Evolutionary conservation across 2,113 vertebrate genomes (phyloP).

Genomic region (Patagioenas fasciata): DNA sequence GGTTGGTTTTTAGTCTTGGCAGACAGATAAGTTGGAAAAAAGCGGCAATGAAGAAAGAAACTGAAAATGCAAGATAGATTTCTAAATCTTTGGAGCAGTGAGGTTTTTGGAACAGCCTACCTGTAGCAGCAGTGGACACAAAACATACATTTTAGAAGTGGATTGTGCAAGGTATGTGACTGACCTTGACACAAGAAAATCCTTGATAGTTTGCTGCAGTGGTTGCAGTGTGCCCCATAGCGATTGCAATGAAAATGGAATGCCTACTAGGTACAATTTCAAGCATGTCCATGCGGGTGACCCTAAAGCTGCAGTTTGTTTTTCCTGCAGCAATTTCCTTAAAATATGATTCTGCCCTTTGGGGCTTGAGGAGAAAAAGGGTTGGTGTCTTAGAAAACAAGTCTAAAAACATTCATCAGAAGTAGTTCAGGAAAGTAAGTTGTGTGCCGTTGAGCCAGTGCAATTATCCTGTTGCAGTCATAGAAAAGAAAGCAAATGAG

Average conservation of each 20-base stretch:
- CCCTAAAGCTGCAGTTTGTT: background rate
- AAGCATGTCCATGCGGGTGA: background rate
- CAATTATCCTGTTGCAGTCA: background rate
- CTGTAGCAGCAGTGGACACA: background rate
- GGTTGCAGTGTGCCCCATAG: background rate
- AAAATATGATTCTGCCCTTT: background rate
- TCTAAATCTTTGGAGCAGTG: background rate
- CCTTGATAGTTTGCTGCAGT: background rate
- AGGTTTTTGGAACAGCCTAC: background rate
- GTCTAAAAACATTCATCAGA: background rate
- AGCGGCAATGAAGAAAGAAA: background rate
- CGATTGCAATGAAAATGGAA: background rate
- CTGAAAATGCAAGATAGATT: background rate
- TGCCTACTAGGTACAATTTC: background rate
- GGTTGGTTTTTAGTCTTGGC: background rate
- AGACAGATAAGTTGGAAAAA: background rate
- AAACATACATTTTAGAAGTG: background rate
- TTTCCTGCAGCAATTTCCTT: background rate
- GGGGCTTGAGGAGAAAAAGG: background rate
- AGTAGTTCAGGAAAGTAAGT: conserved; percentile 20
- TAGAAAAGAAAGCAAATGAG: background rate
- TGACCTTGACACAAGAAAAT: background rate
- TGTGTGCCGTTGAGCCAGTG: background rate
- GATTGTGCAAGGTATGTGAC: background rate
- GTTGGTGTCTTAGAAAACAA: background rate